Evolutionary conservation across 2,797 vertebrate species (phyloP).

Genomic region (Bradypus variegatus): DNA sequence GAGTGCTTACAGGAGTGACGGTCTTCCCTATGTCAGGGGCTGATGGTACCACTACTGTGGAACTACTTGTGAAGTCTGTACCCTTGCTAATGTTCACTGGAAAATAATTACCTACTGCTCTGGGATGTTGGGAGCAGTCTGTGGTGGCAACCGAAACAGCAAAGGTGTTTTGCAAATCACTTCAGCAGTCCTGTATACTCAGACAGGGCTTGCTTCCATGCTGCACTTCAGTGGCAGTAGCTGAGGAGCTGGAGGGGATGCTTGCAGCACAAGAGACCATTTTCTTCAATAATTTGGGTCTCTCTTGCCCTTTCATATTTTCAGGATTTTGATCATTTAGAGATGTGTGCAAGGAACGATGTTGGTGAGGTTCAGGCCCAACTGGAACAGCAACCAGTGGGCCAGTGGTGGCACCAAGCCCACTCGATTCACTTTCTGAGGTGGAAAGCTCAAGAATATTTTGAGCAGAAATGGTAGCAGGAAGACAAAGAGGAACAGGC

Average conservation of each 20-base stretch:
- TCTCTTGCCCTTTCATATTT: slow-evolving; percentile 66
- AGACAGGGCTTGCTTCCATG: slow-evolving; percentile 55
- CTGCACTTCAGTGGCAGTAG: slow-evolving; percentile 44
- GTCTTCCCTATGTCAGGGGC: slow-evolving; percentile 69
- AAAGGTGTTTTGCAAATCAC: slow-evolving; percentile 60
- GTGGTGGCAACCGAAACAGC: slow-evolving; percentile 35
- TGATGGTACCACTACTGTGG: slow-evolving; percentile 52
- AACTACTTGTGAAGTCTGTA: slow-evolving; percentile 67
- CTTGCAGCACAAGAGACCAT: slow-evolving; percentile 24
- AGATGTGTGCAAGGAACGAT: slow-evolving; percentile 44
- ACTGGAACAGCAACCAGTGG: slow-evolving; percentile 44
- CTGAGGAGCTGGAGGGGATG: slow-evolving; percentile 55
- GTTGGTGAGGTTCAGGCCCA: slow-evolving; percentile 52
- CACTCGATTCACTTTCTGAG: slow-evolving; percentile 49
- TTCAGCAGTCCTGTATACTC: slow-evolving; percentile 49
- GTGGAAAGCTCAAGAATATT: slow-evolving; percentile 77
- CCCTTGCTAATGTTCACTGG: slow-evolving; percentile 70
- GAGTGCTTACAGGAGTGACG: slow-evolving; percentile 47
- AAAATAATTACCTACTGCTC: slow-evolving; percentile 63
- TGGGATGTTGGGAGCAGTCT: slow-evolving; percentile 67
- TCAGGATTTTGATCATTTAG: slow-evolving; percentile 64
- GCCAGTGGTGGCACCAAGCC: slow-evolving; percentile 35
- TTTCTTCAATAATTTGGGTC: slow-evolving; percentile 59
- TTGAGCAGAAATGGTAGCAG: slow-evolving; percentile 75
- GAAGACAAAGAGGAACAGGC: slow-evolving; percentile 75